A percentile compares a stretch with the other conserved stretches of the same genome.
Evolutionary conservation across 2,113 vertebrate species (phyloP).

Genomic region (Brachyistius frenatus): DNA sequence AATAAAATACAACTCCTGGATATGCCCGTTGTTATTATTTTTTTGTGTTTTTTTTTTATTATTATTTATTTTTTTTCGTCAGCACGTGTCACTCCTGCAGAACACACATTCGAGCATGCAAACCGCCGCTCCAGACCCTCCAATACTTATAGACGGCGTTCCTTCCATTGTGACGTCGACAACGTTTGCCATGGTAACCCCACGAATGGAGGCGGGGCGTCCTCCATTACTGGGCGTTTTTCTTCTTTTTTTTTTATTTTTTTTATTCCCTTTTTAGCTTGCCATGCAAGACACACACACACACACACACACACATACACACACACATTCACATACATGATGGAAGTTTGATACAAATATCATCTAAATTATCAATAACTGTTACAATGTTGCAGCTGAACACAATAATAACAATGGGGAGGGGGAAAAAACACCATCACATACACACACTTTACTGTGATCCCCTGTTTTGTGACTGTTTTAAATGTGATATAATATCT

Average conservation of each 20-base stretch:
- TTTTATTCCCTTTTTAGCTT: neutral
- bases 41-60: neutral
- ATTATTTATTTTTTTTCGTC: slow-evolving; percentile 28
- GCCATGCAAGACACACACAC: slow-evolving; percentile 4
- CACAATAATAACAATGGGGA: too few species aligned
- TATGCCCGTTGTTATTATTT: slow-evolving; percentile 21
- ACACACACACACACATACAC: neutral
- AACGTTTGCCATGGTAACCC: slow-evolving; percentile 84
- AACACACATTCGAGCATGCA: slow-evolving; percentile 73
- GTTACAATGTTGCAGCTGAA: too few species aligned
- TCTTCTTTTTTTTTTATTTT: neutral
- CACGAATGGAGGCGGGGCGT: slow-evolving; percentile 77
- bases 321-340: slow-evolving; percentile 16
- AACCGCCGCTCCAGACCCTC: slow-evolving; percentile 56
- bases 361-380: too few species aligned
- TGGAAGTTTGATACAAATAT: too few species aligned
- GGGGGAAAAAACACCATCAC: too few species aligned
- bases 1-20: slow-evolving; percentile 40
- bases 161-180: slow-evolving; percentile 82
- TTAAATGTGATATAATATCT: too few species aligned
- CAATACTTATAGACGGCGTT: slow-evolving; percentile 81
- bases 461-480: too few species aligned
- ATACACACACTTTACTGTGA: too few species aligned
- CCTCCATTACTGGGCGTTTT: slow-evolving; percentile 49
- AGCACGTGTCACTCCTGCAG: slow-evolving; percentile 76